Percentiles rank a stretch among this genome's conserved stretches.
Evolutionary conservation across 2,888 invertebrate species (phyloP).

Genomic region (Taenaris catops): DNA sequence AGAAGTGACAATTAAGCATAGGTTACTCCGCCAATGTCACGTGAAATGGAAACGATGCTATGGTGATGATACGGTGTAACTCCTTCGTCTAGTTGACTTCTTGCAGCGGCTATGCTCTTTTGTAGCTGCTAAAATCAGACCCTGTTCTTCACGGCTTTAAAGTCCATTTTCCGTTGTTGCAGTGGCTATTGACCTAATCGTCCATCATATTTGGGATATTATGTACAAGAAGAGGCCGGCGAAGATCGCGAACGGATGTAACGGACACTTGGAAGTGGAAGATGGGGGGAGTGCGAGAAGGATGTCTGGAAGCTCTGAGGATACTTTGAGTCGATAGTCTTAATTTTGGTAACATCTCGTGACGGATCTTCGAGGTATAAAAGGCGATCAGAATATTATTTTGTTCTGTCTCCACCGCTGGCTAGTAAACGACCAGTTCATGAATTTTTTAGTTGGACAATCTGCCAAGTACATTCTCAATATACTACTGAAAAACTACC

Average conservation of each 20-base stretch:
- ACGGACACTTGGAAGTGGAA: constrained; percentile 54
- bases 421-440: too few relatives aligned
- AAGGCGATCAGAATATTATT: too few relatives aligned
- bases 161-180: constrained; percentile 83
- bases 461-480: too few relatives aligned
- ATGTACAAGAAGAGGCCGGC: constrained; percentile 81
- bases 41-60: too few relatives aligned
- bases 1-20: too few relatives aligned
- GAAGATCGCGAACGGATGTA: constrained; percentile 55
- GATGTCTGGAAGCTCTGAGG: constrained; percentile 69
- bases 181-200: constrained; percentile 99
- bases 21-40: too few relatives aligned
- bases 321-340: constrained; percentile 76
- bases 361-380: constrained; percentile 8
- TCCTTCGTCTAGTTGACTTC: constrained; percentile 25
- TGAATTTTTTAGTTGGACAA: too few relatives aligned
- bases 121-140: constrained; percentile 50
- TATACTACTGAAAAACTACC: too few relatives aligned
- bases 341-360: constrained; percentile 30
- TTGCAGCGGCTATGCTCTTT: constrained; percentile 81
- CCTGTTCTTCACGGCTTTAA: constrained; percentile 39
- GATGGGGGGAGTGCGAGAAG: constrained; percentile 45
- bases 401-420: too few relatives aligned
- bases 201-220: constrained; percentile 99
- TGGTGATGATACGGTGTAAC: too few relatives aligned